Conservation (phyloP, 2,113 vertebrate genomes). For the Atlantisia rogersi region DNA sequence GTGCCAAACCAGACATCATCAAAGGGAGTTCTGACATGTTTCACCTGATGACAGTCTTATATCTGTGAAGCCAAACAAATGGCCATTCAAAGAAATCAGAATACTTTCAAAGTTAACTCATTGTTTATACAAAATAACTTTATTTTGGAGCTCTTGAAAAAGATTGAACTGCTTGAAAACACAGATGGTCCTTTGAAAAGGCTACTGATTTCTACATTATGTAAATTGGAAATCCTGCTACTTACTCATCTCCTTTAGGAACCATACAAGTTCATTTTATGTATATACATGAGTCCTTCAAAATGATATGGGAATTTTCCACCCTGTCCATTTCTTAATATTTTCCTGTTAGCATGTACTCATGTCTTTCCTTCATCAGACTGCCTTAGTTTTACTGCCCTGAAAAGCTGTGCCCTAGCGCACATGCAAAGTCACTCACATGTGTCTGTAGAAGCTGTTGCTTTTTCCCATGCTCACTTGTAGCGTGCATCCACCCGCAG, state of each 20-base stretch:
- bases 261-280: neutral
- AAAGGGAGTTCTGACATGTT: neutral
- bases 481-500: neutral
- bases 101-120: neutral
- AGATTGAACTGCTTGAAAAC: neutral
- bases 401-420: neutral
- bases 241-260: neutral
- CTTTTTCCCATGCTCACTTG: neutral
- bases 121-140: neutral
- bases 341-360: neutral
- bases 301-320: neutral
- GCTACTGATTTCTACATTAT: neutral
- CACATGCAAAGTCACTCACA: neutral
- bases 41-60: neutral
- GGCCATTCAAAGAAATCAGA: neutral
- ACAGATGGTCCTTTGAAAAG: neutral
- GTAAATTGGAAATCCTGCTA: neutral
- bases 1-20: neutral
- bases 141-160: neutral
- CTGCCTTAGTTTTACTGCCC: neutral
- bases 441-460: neutral
- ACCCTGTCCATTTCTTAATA: neutral
- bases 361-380: neutral
- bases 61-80: neutral
- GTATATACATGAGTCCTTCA: neutral